phyloP scores from a whole-genome alignment of 2,113 vertebrate species.

The Machaerirhynchus nigripectus region DNA sequence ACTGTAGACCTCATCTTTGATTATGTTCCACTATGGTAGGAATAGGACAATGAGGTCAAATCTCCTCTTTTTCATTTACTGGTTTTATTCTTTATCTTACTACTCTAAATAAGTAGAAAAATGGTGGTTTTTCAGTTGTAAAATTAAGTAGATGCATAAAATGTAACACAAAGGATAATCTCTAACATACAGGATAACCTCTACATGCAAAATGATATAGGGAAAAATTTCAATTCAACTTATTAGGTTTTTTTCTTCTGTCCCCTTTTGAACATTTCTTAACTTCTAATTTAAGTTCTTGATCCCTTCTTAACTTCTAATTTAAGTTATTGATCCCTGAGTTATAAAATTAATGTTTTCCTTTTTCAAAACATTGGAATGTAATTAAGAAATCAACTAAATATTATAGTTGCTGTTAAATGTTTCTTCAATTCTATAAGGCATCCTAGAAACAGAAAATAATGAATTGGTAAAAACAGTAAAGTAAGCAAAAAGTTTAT shows the following conservation, averaged over 20 bases:
- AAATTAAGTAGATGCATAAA: neutral
- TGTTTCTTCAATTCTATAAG: neutral
- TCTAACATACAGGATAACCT: neutral
- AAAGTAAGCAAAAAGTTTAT: constrained; percentile 7
- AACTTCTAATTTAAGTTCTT: neutral
- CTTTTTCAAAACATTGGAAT: neutral
- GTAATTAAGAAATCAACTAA: neutral
- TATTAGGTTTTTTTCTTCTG: neutral
- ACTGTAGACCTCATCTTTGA: neutral
- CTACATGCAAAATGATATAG: neutral
- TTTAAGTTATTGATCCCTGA: neutral
- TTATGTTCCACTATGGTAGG: neutral
- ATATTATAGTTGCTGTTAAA: neutral
- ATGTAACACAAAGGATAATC: neutral
- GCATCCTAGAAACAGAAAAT: neutral
- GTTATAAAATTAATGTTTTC: neutral
- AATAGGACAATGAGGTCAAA: neutral
- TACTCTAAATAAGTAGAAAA: neutral
- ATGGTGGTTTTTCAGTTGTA: neutral
- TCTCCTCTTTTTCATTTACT: neutral
- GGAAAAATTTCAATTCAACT: neutral
- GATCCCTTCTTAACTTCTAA: neutral
- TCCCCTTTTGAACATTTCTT: neutral
- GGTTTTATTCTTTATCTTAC: neutral
- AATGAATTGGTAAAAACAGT: neutral